Evolutionary conservation across 2,888 invertebrate genomes (phyloP).

Genomic region (Xestia sexstrigata): DNA sequence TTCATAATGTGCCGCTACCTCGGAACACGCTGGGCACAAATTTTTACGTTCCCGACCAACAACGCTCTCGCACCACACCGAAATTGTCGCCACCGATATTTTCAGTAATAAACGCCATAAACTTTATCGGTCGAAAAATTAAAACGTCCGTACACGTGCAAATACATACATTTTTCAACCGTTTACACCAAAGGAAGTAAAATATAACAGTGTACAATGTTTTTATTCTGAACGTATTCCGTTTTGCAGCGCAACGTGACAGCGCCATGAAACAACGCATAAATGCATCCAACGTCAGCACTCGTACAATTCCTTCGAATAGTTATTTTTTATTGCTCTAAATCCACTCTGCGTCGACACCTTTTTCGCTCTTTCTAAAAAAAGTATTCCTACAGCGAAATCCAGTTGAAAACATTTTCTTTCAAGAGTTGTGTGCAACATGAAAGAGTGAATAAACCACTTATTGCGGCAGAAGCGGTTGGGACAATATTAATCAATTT

Average conservation of each 20-base stretch:
- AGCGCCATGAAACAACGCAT: conserved; percentile 69
- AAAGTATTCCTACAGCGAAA: conserved; percentile 72
- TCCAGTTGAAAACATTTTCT: conserved; percentile 79
- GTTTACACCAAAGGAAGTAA: conserved; percentile 61
- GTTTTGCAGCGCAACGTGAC: conserved; percentile 63
- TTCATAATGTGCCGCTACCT: conserved; percentile 82
- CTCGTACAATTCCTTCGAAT: conserved; percentile 77
- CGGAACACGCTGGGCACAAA: conserved; percentile 73
- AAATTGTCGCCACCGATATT: conserved; percentile 62
- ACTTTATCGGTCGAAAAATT: conserved; percentile 64
- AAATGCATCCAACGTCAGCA: conserved; percentile 74
- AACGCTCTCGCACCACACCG: conserved; percentile 64
- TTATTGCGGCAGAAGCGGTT: conserved; percentile 79
- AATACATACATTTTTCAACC: conserved; percentile 61
- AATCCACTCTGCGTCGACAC: conserved; percentile 76
- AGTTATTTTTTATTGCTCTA: conserved; percentile 78
- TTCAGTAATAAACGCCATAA: conserved; percentile 64
- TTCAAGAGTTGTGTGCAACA: conserved; percentile 76
- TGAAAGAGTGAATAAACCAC: conserved; percentile 79
- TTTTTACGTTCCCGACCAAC: conserved; percentile 79
- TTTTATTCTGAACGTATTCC: conserved; percentile 61
- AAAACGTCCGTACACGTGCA: conserved; percentile 59
- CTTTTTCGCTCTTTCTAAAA: conserved; percentile 74
- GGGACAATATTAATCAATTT: conserved; percentile 88
- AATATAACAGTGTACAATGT: conserved; percentile 59